Conservation (phyloP, 2,113 vertebrate species). For the Taxidea taxus region DNA sequence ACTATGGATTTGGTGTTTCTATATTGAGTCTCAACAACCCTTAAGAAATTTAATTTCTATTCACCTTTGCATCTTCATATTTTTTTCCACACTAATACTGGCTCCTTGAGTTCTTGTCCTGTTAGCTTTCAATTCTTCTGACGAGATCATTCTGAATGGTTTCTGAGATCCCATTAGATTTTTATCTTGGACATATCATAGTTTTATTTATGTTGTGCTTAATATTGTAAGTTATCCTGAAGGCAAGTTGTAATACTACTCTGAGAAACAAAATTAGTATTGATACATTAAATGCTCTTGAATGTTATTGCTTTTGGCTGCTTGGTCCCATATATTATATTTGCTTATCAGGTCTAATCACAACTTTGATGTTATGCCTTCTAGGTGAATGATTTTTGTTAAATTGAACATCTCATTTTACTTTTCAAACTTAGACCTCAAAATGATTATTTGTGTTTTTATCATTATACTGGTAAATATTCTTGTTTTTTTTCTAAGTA, state of each 20-base stretch:
- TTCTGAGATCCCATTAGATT: constrained; percentile 34
- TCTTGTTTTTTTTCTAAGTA: not conserved
- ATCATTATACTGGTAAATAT: not conserved
- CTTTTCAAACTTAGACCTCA: not conserved
- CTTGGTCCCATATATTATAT: not conserved
- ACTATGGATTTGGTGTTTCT: not conserved
- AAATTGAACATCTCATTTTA: constrained; percentile 20
- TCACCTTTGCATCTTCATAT: not conserved
- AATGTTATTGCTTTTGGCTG: not conserved
- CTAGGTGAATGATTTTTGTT: constrained; percentile 13
- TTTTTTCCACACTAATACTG: not conserved
- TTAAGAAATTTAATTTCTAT: not conserved
- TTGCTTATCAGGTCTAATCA: constrained; percentile 24
- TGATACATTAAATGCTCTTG: constrained; percentile 12
- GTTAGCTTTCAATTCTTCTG: not conserved
- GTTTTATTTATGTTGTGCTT: not conserved
- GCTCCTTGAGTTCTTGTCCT: not conserved
- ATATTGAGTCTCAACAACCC: not conserved
- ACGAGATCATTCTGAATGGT: not conserved
- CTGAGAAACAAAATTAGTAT: constrained; percentile 14
- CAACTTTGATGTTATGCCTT: not conserved
- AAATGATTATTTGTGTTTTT: constrained; percentile 5
- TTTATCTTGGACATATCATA: not conserved
- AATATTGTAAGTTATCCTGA: not conserved
- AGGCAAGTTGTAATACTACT: not conserved